A percentile compares a stretch with the other conserved stretches of the same genome.
phyloP scores from a whole-genome alignment of 1,140 invertebrate genomes.

The Ceratoteleas bidentatus region DNA sequence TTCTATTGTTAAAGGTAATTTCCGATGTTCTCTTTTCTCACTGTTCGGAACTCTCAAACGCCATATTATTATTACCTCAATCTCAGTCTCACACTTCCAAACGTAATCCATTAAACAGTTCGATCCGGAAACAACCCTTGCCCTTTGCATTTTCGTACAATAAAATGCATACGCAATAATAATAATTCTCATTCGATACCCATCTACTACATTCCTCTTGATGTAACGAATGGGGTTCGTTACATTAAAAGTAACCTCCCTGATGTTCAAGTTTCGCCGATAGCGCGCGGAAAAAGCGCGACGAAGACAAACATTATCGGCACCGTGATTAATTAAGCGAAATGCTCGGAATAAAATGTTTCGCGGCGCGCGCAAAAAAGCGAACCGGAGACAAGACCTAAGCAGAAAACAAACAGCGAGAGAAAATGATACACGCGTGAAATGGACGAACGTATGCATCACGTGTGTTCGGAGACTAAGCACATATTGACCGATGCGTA shows the following conservation, averaged over 20 bases:
- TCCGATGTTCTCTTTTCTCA: too few species aligned
- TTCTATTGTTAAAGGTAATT: too few species aligned
- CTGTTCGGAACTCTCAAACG: too few species aligned
- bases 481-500: constrained; percentile 78
- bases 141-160: not conserved
- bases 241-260: not conserved
- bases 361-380: not conserved
- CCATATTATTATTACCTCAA: too few species aligned
- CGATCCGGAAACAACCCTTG: not conserved
- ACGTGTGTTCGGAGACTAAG: constrained; percentile 74
- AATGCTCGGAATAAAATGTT: not conserved
- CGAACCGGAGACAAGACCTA: constrained; percentile 18
- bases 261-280: not conserved
- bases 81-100: not conserved
- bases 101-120: not conserved
- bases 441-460: constrained; percentile 72
- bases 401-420: constrained; percentile 36
- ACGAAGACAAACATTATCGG: not conserved
- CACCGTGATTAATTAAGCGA: not conserved
- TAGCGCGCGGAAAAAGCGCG: not conserved
- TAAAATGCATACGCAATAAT: not conserved
- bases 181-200: not conserved
- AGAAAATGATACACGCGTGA: constrained; percentile 54
- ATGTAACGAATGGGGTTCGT: too few species aligned
- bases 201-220: too few species aligned